Percentiles rank a stretch among this genome's conserved stretches.
Evolutionary conservation across 1,140 invertebrate genomes (phyloP).

Genomic region (Callitettix versicolor): DNA sequence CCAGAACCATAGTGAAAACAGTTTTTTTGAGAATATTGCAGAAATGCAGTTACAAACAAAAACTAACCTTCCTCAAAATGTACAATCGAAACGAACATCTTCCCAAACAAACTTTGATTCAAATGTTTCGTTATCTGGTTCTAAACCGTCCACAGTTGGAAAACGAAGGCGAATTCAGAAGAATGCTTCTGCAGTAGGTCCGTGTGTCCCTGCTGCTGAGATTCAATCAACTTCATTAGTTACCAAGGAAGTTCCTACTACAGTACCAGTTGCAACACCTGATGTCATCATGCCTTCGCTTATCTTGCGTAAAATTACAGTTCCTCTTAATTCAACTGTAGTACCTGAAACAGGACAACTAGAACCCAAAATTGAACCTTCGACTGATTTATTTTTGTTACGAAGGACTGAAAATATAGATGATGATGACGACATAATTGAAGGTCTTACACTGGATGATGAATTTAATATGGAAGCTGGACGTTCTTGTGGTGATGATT

Average conservation of each 20-base stretch:
- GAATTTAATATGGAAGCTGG: conserved; percentile 24
- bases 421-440: conserved; percentile 38
- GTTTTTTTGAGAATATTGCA: too few species aligned
- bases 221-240: conserved; percentile 1
- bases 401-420: conserved; percentile 14
- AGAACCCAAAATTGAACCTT: conserved; percentile 2
- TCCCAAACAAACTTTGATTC: conserved; percentile 8
- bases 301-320: too few species aligned
- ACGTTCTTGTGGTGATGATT: conserved; percentile 23
- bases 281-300: background rate
- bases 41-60: too few species aligned
- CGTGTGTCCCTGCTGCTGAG: background rate
- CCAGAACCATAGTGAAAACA: too few species aligned
- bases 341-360: background rate
- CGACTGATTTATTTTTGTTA: conserved; percentile 3
- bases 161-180: too few species aligned
- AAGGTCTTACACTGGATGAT: conserved; percentile 23
- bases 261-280: too few species aligned
- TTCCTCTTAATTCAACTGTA: background rate
- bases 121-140: too few species aligned
- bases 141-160: too few species aligned
- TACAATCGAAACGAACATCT: background rate
- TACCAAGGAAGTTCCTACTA: background rate
- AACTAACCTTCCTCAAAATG: too few species aligned
- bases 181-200: conserved; percentile 4